These are phyloP conservation scores for Neuroscelio doddi DNA, from an alignment of 2,888 invertebrate genomes.

Conservation along the genomic window DNA sequence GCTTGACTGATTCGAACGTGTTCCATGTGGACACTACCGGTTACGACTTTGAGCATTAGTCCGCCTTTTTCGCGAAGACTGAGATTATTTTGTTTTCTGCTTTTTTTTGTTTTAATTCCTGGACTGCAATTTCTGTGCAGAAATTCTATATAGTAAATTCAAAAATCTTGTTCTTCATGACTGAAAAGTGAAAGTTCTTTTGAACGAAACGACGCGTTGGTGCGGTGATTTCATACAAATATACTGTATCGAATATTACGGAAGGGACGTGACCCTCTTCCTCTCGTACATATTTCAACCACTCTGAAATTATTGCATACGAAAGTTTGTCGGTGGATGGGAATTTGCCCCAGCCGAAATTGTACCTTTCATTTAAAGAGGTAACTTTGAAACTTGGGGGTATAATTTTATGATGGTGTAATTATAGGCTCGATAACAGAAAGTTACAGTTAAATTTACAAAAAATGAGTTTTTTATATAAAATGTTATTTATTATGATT, in stretches of 20 bases:
- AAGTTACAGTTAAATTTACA: too few species aligned
- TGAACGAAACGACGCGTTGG: constrained; percentile 19
- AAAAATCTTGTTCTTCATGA: constrained; percentile 33
- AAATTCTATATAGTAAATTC: constrained; percentile 27
- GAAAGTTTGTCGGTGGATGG: too few species aligned
- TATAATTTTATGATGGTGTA: too few species aligned
- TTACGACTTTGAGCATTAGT: not conserved
- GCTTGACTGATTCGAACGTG: not conserved
- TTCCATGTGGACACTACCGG: not conserved
- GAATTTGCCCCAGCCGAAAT: too few species aligned
- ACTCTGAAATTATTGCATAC: too few species aligned
- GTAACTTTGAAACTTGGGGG: too few species aligned
- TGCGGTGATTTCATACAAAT: constrained; percentile 32
- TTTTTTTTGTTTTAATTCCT: too few species aligned
- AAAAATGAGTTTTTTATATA: too few species aligned
- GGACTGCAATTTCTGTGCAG: not conserved
- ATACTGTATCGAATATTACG: constrained; percentile 13
- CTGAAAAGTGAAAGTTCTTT: constrained; percentile 44
- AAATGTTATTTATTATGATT: too few species aligned
- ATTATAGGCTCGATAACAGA: too few species aligned
- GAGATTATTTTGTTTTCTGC: too few species aligned
- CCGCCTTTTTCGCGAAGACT: not conserved
- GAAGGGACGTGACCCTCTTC: not conserved
- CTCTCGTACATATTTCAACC: not conserved
- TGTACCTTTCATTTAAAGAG: too few species aligned